Conservation (phyloP, 2,797 vertebrate genomes). For the Heliangelus exortis region DNA sequence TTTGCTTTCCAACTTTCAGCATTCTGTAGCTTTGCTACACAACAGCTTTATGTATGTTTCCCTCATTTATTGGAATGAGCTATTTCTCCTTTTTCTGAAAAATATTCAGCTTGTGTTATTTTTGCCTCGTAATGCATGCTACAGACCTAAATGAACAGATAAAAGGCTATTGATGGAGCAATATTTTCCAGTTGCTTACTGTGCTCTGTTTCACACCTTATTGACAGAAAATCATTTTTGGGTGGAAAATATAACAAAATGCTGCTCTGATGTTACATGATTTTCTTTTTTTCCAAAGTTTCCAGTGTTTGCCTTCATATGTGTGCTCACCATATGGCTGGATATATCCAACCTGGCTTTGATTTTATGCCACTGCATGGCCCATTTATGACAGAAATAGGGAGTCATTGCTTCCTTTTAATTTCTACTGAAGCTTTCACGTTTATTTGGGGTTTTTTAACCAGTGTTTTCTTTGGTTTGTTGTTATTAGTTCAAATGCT, state of each 20-base stretch:
- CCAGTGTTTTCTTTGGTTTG: neutral
- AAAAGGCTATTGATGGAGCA: neutral
- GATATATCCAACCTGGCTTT: neutral
- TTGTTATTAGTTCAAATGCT: neutral
- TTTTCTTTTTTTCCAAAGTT: neutral
- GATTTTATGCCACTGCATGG: neutral
- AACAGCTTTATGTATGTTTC: neutral
- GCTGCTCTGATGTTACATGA: neutral
- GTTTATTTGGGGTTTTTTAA: neutral
- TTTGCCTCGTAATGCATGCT: neutral
- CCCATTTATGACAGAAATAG: neutral
- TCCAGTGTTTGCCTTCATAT: neutral
- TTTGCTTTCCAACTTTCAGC: neutral
- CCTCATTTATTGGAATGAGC: neutral
- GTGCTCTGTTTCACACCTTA: neutral
- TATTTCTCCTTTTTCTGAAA: neutral
- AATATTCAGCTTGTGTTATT: neutral
- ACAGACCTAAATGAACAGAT: neutral
- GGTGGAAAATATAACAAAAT: neutral
- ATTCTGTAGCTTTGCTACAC: neutral
- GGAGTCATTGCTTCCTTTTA: neutral
- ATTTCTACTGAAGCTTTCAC: neutral
- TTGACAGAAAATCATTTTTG: neutral
- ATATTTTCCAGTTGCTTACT: neutral
- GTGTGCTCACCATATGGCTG: neutral